Percentiles rank a stretch among this genome's conserved stretches.
phyloP scores from a whole-genome alignment of 2,113 vertebrate species.

The Prunella fulvescens region DNA sequence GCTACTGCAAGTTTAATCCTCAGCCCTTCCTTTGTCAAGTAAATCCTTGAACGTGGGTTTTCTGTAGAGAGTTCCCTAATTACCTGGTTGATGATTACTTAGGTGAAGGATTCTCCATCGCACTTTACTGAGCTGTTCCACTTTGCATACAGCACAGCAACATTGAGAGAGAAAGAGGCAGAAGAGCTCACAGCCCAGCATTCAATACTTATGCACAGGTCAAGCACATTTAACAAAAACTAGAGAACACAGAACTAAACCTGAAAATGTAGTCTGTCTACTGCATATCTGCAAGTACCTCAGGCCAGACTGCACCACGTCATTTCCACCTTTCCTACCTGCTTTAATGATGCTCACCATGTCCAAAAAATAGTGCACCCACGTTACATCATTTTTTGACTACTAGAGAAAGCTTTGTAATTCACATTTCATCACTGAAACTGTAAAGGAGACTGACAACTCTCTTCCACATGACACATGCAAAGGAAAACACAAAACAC shows the following conservation, averaged over 20 bases:
- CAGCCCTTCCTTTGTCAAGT: background rate
- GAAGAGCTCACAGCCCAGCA: background rate
- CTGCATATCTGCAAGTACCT: background rate
- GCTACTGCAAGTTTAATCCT: background rate
- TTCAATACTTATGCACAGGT: background rate
- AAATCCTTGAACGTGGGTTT: background rate
- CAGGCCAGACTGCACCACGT: background rate
- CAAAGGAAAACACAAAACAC: background rate
- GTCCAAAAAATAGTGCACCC: background rate
- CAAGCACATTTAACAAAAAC: background rate
- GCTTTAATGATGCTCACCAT: background rate
- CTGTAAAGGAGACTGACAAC: background rate
- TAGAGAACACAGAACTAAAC: background rate
- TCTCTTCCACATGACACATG: background rate
- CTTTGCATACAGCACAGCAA: background rate
- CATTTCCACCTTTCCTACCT: background rate
- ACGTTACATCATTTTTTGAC: background rate
- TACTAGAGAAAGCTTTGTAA: background rate
- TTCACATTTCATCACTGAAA: background rate
- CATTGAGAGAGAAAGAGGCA: fast-evolving
- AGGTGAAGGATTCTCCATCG: background rate
- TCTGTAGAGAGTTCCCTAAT: background rate
- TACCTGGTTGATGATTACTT: background rate
- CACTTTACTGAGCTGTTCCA: background rate
- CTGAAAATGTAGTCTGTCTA: fast-evolving